phyloP scores from a whole-genome alignment of 2,113 vertebrate genomes.

The Corythornis cristatus region DNA sequence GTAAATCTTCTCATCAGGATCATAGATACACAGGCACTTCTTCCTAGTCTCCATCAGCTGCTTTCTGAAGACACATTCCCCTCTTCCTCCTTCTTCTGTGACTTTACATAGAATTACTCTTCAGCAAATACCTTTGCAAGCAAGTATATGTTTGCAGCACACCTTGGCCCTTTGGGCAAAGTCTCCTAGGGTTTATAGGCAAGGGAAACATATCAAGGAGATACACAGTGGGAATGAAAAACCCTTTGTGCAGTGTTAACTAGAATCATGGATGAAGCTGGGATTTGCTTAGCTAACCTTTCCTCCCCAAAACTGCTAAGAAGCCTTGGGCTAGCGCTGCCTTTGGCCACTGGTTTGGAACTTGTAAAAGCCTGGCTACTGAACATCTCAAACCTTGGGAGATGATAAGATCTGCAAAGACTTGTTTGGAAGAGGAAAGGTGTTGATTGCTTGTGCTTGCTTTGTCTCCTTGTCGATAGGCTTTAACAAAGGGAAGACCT shows the following conservation, averaged over 20 bases:
- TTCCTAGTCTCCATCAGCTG: neutral
- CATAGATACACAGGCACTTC: neutral
- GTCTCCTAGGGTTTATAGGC: neutral
- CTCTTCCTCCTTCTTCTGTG: neutral
- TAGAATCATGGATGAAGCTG: neutral
- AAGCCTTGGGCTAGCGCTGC: fast-evolving
- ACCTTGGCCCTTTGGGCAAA: neutral
- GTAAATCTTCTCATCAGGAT: neutral
- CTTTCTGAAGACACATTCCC: neutral
- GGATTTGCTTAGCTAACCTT: neutral
- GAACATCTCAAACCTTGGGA: no score
- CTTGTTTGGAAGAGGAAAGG: no score
- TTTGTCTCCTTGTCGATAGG: no score
- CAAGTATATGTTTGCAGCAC: neutral
- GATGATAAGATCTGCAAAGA: no score
- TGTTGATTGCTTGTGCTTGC: no score
- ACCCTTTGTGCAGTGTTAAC: neutral
- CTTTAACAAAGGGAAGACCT: no score
- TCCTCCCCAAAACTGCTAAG: neutral
- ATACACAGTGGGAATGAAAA: neutral
- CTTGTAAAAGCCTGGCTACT: neutral
- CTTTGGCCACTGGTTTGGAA: neutral
- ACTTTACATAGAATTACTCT: neutral
- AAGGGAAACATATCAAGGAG: neutral
- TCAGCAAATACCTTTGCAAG: neutral